Conservation (phyloP, 2,888 invertebrate genomes). For the Phania funesta region DNA sequence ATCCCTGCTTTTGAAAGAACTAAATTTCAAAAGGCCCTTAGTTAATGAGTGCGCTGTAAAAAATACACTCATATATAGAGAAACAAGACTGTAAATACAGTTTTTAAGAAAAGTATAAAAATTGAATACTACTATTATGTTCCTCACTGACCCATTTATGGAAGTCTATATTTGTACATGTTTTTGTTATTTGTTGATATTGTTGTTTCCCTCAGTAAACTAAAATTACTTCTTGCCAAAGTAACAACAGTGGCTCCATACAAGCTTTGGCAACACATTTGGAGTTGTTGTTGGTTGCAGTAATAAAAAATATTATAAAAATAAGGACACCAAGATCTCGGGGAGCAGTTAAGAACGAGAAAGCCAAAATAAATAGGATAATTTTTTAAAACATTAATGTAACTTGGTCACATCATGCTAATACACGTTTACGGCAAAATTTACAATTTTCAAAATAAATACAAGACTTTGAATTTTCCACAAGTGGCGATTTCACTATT, state of each 20-base stretch:
- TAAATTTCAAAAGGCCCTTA: no score
- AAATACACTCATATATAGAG: neutral
- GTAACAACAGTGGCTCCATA: neutral
- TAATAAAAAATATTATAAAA: neutral
- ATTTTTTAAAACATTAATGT: no score
- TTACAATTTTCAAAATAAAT: no score
- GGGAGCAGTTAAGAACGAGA: no score
- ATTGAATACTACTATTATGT: neutral
- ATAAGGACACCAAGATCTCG: neutral
- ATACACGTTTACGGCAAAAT: no score
- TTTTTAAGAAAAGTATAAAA: conserved; percentile 31
- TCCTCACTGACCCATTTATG: conserved; percentile 15
- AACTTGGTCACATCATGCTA: no score
- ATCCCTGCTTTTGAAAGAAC: no score
- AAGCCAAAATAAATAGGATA: no score
- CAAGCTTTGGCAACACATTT: conserved; percentile 34
- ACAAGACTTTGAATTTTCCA: no score
- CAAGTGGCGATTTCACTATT: no score
- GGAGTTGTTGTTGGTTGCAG: neutral
- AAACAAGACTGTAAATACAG: neutral
- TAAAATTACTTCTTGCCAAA: neutral
- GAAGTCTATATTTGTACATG: neutral
- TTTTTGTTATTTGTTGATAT: neutral
- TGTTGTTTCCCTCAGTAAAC: neutral
- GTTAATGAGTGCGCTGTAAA: no score